phyloP scores from a whole-genome alignment of 2,113 vertebrate species.

The Chionodraco myersi region DNA sequence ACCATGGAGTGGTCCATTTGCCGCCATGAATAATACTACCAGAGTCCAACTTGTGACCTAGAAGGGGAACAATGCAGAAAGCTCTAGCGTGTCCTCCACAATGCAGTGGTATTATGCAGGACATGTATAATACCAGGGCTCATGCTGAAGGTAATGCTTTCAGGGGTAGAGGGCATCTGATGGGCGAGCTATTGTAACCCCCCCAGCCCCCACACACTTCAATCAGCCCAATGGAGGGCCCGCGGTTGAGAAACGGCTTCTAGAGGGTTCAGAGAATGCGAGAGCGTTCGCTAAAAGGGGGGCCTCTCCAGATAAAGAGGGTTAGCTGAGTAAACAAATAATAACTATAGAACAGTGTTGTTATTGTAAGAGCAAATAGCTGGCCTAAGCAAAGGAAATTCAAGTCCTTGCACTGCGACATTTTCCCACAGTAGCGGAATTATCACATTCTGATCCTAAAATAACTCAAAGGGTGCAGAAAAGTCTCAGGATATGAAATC shows the following conservation, averaged over 20 bases:
- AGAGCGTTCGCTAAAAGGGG: slow-evolving; percentile 36
- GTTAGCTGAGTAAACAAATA: slow-evolving; percentile 72
- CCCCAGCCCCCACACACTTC: slow-evolving; percentile 42
- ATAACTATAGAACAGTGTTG: slow-evolving; percentile 69
- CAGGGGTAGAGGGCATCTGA: slow-evolving; percentile 57
- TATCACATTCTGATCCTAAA: slow-evolving; percentile 43
- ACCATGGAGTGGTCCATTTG: background rate
- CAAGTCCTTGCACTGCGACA: slow-evolving; percentile 45
- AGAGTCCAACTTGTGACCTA: slow-evolving; percentile 62
- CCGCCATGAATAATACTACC: slow-evolving; percentile 24
- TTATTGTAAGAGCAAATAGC: slow-evolving; percentile 73
- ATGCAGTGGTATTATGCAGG: slow-evolving; percentile 23
- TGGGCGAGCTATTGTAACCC: slow-evolving; percentile 57
- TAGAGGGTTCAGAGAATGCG: slow-evolving; percentile 63
- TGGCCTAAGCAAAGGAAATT: slow-evolving; percentile 61
- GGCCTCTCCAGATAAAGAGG: slow-evolving; percentile 71
- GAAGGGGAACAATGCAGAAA: slow-evolving; percentile 66
- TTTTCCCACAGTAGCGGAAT: slow-evolving; percentile 72
- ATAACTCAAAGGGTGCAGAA: slow-evolving; percentile 31
- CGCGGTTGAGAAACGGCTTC: slow-evolving; percentile 63
- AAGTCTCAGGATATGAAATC: slow-evolving; percentile 41
- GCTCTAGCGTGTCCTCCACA: slow-evolving; percentile 42
- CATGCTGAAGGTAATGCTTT: slow-evolving; percentile 67
- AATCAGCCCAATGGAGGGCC: slow-evolving; percentile 43
- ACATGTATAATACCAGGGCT: slow-evolving; percentile 16